Evolutionary conservation across 1,140 invertebrate species (phyloP), one percentile per base, ranked within the genome.

Genomic region (Leptopilina clavipes): DNA sequence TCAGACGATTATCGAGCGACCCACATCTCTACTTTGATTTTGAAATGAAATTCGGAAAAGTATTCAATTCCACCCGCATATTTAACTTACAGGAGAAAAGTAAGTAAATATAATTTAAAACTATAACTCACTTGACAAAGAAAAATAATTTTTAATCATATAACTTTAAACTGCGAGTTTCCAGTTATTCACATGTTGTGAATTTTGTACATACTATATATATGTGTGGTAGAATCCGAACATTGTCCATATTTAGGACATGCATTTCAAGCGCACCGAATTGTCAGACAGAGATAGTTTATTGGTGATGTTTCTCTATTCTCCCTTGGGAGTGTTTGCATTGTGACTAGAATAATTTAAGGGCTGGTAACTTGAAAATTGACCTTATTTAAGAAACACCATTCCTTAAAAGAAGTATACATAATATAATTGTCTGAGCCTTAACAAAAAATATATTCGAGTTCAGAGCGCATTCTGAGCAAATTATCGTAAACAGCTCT

Each of bases 1-100:
- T 85, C 77, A 71, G 76, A 59, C 56, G 81, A 82, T 79, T 84
- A 84, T 86, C 78, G 84, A 86, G 72, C 79, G 85, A 86, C 85
- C 84, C 76, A 86, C 75, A 86, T 85, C 82, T 81, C 71, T 14
- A 48, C 22, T 72, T 9, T 9, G 37, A 40, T 8, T 11, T 17
- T 48, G 11, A 5, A 44, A 48, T 72, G 43, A 48, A 72, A 72
- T 72, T 72, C 18, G 43, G 12, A n/a, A 19, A n/a, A 48, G 45
- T 48, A 5, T 44, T n/a, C 1, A 71, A 22, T 18, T 43, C n/a
- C 10, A 12, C 37, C 37, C n/a, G 43, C n/a, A 71, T 12, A 43
- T 12, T 10, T 12, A 19, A 71, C 7, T 22, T 71, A 14, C 8
- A 40, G 9, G 5, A 44, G 18, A 71, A 18, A 17, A 8, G 11